These are phyloP conservation scores for Halisarca cf. caerulea DNA, from an alignment of 37 sponge, comb jelly and placozoan species.

Conservation along the genomic window DNA sequence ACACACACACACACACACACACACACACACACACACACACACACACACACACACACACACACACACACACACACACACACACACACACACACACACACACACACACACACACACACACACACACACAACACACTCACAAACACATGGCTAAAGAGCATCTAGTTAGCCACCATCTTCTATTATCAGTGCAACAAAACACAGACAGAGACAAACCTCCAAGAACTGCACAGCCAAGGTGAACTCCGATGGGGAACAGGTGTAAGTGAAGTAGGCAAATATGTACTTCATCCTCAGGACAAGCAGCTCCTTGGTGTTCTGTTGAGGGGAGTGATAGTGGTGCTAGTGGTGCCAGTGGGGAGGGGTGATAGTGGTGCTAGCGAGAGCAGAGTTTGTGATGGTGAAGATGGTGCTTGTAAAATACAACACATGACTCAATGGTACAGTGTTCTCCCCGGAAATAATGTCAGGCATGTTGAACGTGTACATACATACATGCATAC, in stretches of 20 bases:
- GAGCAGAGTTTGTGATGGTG: not conserved
- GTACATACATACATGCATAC: no score
- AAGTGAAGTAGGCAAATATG: slow-evolving; percentile 55
- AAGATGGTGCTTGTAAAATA: not conserved
- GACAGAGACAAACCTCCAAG: slow-evolving; percentile 19
- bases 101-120: no score
- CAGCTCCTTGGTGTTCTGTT: slow-evolving; percentile 24
- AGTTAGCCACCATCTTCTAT: not conserved
- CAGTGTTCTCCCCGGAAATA: no score
- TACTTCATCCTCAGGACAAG: slow-evolving; percentile 61
- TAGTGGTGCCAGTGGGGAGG: not conserved
- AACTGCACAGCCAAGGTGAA: slow-evolving; percentile 6
- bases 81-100: no score
- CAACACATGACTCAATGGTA: no score
- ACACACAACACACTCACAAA: no score
- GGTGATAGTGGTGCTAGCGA: not conserved
- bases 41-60: no score
- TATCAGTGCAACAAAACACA: not conserved
- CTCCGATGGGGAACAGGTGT: slow-evolving; percentile 21
- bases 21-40: no score
- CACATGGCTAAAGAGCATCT: no score
- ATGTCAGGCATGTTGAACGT: no score
- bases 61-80: no score
- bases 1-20: no score
- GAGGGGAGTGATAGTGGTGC: not conserved